Evolutionary conservation across 2,113 vertebrate species (phyloP), one percentile per base, ranked within the genome.

Genomic region (Suncus etruscus): DNA sequence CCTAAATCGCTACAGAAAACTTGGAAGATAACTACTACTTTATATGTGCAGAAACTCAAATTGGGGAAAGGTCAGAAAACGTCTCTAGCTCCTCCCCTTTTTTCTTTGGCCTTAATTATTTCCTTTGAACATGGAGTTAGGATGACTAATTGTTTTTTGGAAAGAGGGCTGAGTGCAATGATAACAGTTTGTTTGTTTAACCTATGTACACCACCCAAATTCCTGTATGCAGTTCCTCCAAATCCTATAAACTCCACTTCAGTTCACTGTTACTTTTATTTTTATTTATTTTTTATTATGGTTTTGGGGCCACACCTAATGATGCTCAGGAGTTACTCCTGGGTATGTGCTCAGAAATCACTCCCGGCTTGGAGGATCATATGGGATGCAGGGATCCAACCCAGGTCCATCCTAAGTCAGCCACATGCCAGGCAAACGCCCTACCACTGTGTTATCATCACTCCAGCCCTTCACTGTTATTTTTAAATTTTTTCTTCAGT

Each of bases 401-500:
- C 39, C 39, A 39, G 5, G 39, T 39, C 39, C 39, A 39, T 39
- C 39, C 39, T 39, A 5, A 39, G 39, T 39, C 39, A 39, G 39
- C 39, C 39, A 39, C 5, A 39, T 39, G 5, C 39, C 39, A 39
- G 39, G 39, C 39, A 39, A 39, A 39, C 3, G 39, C 39, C 39
- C 39, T 39, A 39, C 39, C 39, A 39, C 39, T 39, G 39, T 39
- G 39, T 39, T 39, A 39, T 39, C 39, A 39, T 39, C 5, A 47
- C 7, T 72, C 83, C 25, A n/a, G 29, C 39, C 39, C 39, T 5
- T 39, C 54, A 20, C 2, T 58, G 18, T 20, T 79, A 15, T 70
- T 92, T 84, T n/a, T 86, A n/a, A 32, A 16, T 5, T 22, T 90
- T 94, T 89, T n/a, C 6, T 39, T 39, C 39, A 39, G 39, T 61